A percentile compares a stretch with the other conserved stretches of the same genome.
These are phyloP conservation scores for Callipepla californica DNA, from an alignment of 2,113 vertebrate species.

Conservation along the genomic window DNA sequence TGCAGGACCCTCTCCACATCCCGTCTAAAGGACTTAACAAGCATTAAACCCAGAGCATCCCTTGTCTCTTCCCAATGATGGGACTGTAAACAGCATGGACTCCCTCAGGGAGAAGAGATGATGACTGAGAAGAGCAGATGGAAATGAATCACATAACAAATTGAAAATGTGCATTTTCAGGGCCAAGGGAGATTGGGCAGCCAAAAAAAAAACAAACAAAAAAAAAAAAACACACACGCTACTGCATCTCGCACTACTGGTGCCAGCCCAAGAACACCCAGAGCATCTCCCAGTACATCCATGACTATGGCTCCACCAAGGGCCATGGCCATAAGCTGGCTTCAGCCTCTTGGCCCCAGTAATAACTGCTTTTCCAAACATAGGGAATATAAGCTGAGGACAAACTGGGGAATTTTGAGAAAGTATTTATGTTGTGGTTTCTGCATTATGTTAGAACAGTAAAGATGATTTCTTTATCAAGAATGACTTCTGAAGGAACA, in stretches of 20 bases:
- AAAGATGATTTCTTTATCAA: not conserved
- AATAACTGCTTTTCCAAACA: not conserved
- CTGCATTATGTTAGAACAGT: not conserved
- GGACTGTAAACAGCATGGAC: not conserved
- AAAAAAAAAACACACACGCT: too few species aligned
- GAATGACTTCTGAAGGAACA: not conserved
- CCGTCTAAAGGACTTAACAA: not conserved
- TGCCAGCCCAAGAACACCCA: not conserved
- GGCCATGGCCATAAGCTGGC: too few species aligned
- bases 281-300: not conserved
- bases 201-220: too few species aligned
- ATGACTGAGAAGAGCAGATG: not conserved
- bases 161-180: not conserved
- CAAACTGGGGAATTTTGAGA: not conserved
- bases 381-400: not conserved
- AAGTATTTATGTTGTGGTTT: not conserved
- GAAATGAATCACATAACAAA: not conserved
- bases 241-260: not conserved
- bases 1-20: not conserved
- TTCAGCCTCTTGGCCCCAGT: not conserved
- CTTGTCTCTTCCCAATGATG: not conserved
- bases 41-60: not conserved
- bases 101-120: not conserved
- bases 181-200: not conserved
- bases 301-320: rapidly evolving